Conservation (phyloP, 2,797 vertebrate species). For the Cryptoprocta ferox region DNA sequence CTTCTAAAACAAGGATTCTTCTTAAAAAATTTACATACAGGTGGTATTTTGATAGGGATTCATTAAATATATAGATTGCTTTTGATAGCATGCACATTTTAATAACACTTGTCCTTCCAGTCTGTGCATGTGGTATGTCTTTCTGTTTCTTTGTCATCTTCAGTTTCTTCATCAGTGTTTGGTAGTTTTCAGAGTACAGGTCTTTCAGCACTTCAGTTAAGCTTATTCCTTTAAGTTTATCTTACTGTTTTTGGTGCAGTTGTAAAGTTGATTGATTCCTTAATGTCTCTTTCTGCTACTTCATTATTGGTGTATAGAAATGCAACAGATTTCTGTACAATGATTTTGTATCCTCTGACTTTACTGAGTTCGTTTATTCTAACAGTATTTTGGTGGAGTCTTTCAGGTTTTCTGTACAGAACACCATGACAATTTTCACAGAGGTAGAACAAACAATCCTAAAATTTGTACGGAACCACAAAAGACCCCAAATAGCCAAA, state of each 20-base stretch:
- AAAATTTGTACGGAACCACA: background rate
- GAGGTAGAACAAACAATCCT: background rate
- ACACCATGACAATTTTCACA: background rate
- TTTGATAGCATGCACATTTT: background rate
- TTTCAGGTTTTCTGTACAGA: background rate
- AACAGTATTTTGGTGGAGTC: background rate
- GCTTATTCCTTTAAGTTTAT: background rate
- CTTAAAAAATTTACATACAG: no score
- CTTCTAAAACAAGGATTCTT: background rate
- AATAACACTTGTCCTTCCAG: background rate
- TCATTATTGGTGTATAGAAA: background rate
- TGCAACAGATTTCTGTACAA: background rate
- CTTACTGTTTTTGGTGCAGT: background rate
- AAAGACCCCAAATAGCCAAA: background rate
- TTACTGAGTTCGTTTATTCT: background rate
- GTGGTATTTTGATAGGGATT: background rate
- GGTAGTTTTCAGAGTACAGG: background rate
- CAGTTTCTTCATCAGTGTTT: background rate
- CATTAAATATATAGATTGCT: background rate
- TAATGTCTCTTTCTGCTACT: background rate
- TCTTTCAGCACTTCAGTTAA: background rate
- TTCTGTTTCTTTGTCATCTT: background rate
- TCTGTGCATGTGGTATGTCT: background rate
- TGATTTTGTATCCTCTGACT: background rate
- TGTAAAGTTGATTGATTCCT: background rate